Evolutionary conservation across 2,888 invertebrate species (phyloP).

Genomic region (Cantharis rustica): DNA sequence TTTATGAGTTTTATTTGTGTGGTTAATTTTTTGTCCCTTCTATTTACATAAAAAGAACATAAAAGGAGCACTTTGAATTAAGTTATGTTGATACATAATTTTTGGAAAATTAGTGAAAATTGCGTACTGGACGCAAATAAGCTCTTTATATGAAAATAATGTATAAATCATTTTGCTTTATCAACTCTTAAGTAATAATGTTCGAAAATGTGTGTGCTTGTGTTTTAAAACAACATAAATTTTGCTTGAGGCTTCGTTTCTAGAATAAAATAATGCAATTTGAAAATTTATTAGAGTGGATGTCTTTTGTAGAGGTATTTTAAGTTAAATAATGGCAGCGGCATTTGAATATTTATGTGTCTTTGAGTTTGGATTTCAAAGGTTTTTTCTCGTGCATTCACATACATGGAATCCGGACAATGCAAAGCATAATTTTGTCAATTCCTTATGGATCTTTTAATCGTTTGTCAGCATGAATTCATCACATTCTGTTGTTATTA

Average conservation of each 20-base stretch:
- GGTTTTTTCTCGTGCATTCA: not conserved
- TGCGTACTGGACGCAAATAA: not conserved
- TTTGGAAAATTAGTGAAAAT: not conserved
- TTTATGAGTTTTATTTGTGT: not conserved
- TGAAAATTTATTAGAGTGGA: constrained; percentile 23
- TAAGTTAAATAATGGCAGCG: constrained; percentile 16
- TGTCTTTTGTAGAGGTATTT: constrained; percentile 17
- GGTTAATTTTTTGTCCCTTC: not conserved
- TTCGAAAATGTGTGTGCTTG: constrained; percentile 20
- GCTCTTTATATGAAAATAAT: constrained; percentile 14
- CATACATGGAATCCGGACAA: not conserved
- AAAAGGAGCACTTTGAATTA: not conserved
- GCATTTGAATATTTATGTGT: constrained; percentile 23
- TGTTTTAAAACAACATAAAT: constrained; percentile 29
- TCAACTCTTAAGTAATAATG: constrained; percentile 23
- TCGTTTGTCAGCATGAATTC: not conserved
- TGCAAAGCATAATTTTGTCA: not conserved
- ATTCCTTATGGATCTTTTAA: not conserved
- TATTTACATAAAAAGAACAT: not conserved
- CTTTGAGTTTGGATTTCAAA: not conserved
- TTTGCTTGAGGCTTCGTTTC: constrained; percentile 22
- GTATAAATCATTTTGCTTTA: constrained; percentile 20
- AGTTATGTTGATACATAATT: not conserved
- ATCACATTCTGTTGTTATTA: not conserved
- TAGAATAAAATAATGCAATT: constrained; percentile 27